Conservation (phyloP, 2,888 invertebrate species). For the Agonopterix heracliana region DNA sequence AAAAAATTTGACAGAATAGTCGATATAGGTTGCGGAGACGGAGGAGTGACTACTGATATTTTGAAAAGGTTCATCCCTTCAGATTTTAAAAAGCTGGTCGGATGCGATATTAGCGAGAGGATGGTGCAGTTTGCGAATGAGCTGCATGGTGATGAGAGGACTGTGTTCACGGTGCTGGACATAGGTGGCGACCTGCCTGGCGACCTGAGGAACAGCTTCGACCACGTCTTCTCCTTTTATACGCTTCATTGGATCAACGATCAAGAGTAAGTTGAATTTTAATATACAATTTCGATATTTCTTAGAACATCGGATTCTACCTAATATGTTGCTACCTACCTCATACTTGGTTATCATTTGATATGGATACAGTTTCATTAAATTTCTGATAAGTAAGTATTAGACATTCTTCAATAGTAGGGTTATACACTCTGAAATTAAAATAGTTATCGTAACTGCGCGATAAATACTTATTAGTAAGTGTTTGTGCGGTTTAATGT, state of each 20-base stretch:
- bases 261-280: constrained; percentile 74
- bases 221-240: constrained; percentile 86
- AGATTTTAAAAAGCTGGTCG: constrained; percentile 71
- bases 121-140: constrained; percentile 82
- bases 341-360: too few relatives aligned
- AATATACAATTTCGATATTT: neutral
- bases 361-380: too few relatives aligned
- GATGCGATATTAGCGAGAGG: constrained; percentile 81
- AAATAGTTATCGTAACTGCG: too few relatives aligned
- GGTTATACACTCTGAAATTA: too few relatives aligned
- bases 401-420: too few relatives aligned
- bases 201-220: constrained; percentile 69
- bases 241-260: constrained; percentile 87
- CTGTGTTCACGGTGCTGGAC: constrained; percentile 74
- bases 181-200: constrained; percentile 71
- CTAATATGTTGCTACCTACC: too few relatives aligned
- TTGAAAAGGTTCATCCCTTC: constrained; percentile 78
- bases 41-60: constrained; percentile 79
- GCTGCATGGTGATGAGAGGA: constrained; percentile 59
- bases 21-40: constrained; percentile 86
- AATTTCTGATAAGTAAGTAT: too few relatives aligned
- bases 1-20: constrained; percentile 63
- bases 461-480: too few relatives aligned
- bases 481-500: too few relatives aligned
- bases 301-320: neutral